Evolutionary conservation across 2,888 invertebrate species (phyloP).

Genomic region (Cantharis lateralis): DNA sequence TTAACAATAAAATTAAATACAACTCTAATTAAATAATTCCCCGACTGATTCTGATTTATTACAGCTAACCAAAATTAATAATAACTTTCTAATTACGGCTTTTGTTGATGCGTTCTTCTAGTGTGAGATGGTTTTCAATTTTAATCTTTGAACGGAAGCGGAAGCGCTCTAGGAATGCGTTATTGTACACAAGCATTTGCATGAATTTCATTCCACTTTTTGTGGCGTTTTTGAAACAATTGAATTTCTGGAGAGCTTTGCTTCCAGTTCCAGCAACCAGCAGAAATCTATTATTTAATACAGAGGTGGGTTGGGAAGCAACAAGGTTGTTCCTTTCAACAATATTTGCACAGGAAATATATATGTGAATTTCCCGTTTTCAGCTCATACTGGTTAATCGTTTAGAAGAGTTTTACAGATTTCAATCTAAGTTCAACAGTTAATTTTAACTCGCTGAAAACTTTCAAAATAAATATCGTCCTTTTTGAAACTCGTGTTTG

Average conservation of each 20-base stretch:
- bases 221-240: background rate
- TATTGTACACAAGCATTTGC: background rate
- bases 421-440: background rate
- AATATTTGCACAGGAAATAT: background rate
- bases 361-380: background rate
- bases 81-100: background rate
- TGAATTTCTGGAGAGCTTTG: background rate
- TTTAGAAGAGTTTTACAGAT: background rate
- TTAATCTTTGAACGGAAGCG: background rate
- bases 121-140: background rate
- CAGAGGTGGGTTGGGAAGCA: background rate
- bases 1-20: background rate
- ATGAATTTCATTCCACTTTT: background rate
- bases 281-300: background rate
- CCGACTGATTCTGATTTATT: background rate
- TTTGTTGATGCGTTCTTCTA: background rate
- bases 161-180: background rate
- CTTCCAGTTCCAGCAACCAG: background rate
- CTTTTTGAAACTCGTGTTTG: background rate
- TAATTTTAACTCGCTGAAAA: background rate
- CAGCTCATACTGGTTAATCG: background rate
- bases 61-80: background rate
- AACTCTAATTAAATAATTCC: background rate
- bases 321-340: background rate
- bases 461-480: background rate